A percentile compares a stretch with the other conserved stretches of the same genome.
Conservation (phyloP, 2,113 vertebrate genomes). For the Amblyopsis rosae region DNA sequence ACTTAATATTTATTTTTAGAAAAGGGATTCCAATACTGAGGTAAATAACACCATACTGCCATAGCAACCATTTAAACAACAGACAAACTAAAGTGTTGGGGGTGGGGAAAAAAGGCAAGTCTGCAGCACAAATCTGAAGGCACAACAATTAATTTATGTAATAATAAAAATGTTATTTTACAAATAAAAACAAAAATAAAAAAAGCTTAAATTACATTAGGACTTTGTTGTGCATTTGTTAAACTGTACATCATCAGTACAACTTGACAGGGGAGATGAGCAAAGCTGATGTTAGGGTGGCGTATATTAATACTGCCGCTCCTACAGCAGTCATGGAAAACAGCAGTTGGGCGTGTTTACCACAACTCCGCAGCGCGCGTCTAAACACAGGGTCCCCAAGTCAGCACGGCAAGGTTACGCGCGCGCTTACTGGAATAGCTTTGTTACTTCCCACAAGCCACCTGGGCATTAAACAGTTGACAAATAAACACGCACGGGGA, state of each 20-base stretch:
- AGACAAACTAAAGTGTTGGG: slow-evolving; percentile 1
- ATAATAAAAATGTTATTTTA: too few relatives aligned
- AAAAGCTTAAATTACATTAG: too few relatives aligned
- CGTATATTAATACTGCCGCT: too few relatives aligned
- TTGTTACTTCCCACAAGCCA: slow-evolving; percentile 10
- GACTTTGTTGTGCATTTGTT: too few relatives aligned
- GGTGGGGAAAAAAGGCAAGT: background rate
- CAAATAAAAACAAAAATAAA: too few relatives aligned
- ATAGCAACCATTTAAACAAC: slow-evolving; percentile 8
- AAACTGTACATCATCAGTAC: background rate
- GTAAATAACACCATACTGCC: slow-evolving; percentile 29
- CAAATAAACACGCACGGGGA: slow-evolving; percentile 33
- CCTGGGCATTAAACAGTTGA: slow-evolving; percentile 25
- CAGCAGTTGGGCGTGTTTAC: slow-evolving; percentile 16
- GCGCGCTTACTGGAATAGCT: background rate
- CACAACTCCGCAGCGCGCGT: slow-evolving; percentile 33
- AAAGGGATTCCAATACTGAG: slow-evolving; percentile 15
- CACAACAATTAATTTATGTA: background rate
- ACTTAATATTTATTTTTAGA: too few relatives aligned
- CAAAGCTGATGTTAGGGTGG: too few relatives aligned
- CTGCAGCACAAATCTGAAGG: background rate
- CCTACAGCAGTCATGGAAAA: background rate
- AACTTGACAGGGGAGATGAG: background rate
- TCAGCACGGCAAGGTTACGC: slow-evolving; percentile 43
- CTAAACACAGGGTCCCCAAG: slow-evolving; percentile 28